Evolutionary conservation across 1,140 invertebrate species (phyloP), one percentile per base, ranked within the genome.

Genomic region (Drosophila biarmipes): DNA sequence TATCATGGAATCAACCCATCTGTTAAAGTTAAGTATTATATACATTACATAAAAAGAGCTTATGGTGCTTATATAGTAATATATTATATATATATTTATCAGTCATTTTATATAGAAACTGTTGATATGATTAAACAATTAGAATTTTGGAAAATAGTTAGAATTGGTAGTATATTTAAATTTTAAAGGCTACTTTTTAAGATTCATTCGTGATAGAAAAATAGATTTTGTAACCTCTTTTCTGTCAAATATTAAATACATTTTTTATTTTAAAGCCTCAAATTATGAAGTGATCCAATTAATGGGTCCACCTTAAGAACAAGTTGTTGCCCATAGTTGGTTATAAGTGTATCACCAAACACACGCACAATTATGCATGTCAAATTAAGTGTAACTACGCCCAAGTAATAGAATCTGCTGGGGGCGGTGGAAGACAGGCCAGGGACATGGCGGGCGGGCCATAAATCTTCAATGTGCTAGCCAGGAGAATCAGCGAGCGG

Each of bases 341-440:
- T 55, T 54, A 29, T 55, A 49, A 73, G 73, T 63, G 59, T 74
- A 74, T 74, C 37, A 34, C 58, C 43, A 19, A 74, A 56, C 67
- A 56, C 66, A 77, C 80, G 72, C 68, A 86, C 78, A 78, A 86
- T 86, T 86, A 86, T 81, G 81, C 82, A 86, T 80, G 82, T 86
- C 80, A 77, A 80, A 80, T 80, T 80, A 80, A 81, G 53, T 81
- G 78, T 81, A 81, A 78, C 68, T 81, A 81, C 78, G 75, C 56
- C 66, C 67, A 45, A 77, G 78, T 73, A 73, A 80, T 67, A 64
- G 43, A 56, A 66, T 61, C 53, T 45, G 48, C 34, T 34, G 24
- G 34, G 61, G 63, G 63, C 3, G n/a, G 19, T 43, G 17, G 15
- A 45, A 37, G 43, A 46, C 43, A 6, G 24, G 62, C 45, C 14